phyloP scores from a whole-genome alignment of 2,113 vertebrate species.

The Aptenodytes forsteri region DNA sequence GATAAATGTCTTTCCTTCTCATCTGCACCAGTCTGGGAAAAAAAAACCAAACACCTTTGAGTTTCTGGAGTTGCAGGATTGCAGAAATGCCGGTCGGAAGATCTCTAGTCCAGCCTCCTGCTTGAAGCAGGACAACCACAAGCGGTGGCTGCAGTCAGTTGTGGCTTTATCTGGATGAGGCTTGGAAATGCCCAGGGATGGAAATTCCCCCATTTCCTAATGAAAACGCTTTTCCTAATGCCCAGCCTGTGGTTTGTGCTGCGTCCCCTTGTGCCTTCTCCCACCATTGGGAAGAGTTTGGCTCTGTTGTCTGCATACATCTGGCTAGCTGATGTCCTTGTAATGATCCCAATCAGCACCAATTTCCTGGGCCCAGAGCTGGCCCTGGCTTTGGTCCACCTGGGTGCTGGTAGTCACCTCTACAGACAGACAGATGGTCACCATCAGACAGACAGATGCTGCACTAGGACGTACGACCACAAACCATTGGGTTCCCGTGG shows the following conservation, averaged over 20 bases:
- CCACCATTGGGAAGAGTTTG: background rate
- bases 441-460: background rate
- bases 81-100: background rate
- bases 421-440: background rate
- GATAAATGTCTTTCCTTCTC: background rate
- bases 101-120: background rate
- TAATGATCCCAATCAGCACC: background rate
- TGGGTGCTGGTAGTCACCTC: background rate
- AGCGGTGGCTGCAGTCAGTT: background rate
- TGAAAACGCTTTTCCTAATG: background rate
- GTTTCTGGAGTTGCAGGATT: background rate
- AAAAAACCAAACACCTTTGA: rapidly evolving
- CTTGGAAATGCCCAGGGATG: background rate
- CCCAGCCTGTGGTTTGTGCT: background rate
- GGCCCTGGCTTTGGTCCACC: background rate
- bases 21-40: background rate
- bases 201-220: background rate
- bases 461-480: rapidly evolving
- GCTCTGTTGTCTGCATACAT: background rate
- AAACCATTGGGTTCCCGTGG: background rate
- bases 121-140: background rate
- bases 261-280: background rate
- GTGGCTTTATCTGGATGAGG: background rate
- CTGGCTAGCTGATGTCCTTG: background rate
- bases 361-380: background rate